Percentiles rank a stretch among this genome's conserved stretches.
These are phyloP conservation scores for Phodopus roborovskii DNA, from an alignment of 2,113 vertebrate species.

Conservation along the genomic window DNA sequence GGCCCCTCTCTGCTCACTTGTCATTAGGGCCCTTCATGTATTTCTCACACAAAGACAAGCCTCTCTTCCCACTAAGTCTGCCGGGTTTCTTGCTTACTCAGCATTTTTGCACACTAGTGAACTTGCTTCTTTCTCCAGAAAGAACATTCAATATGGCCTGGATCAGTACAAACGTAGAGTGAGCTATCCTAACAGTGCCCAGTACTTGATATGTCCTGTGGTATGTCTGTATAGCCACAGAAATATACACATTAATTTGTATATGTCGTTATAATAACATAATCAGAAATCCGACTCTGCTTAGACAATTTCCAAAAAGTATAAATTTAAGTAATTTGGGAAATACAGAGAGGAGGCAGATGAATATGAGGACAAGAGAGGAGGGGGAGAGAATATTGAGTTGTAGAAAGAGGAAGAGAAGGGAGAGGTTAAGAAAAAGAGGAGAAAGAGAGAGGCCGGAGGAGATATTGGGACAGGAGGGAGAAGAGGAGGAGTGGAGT, in stretches of 20 bases:
- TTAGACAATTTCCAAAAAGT: not conserved
- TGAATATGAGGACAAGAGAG: not conserved
- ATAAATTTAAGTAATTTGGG: not conserved
- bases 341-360: not conserved
- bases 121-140: constrained; percentile 51
- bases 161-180: not conserved
- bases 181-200: not conserved
- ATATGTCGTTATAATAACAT: too few relatives aligned
- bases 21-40: not conserved
- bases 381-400: not conserved
- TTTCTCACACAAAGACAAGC: constrained; percentile 37
- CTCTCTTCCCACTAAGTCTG: not conserved
- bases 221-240: not conserved
- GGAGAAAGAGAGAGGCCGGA: not conserved
- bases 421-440: too few relatives aligned
- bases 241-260: not conserved
- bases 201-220: not conserved
- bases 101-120: constrained; percentile 40
- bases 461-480: not conserved
- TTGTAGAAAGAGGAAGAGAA: not conserved
- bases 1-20: not conserved
- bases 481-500: not conserved
- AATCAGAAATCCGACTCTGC: not conserved
- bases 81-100: constrained; percentile 44
- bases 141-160: constrained; percentile 18